A percentile compares a stretch with the other conserved stretches of the same genome.
Conservation (phyloP, 2,888 invertebrate species). For the Gerris lacustris region DNA sequence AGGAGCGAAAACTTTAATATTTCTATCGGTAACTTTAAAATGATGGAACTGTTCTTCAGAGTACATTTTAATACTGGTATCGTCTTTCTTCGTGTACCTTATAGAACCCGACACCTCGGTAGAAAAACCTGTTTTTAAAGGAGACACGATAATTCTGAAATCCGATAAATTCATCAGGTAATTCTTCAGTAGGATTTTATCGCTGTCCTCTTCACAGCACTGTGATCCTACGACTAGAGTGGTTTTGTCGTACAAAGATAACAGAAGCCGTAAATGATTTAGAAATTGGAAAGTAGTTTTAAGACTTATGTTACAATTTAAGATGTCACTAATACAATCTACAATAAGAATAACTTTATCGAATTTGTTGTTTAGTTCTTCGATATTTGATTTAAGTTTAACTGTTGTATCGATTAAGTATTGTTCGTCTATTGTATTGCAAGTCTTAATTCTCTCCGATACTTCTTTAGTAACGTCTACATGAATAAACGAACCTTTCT, state of each 20-base stretch:
- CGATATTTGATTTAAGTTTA: not conserved
- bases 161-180: constrained; percentile 19
- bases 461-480: not conserved
- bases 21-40: constrained; percentile 24
- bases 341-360: not conserved
- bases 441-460: not conserved
- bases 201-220: constrained; percentile 17
- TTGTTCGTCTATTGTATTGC: not conserved
- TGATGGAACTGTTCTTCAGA: constrained; percentile 13
- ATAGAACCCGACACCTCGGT: constrained; percentile 22
- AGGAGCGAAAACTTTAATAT: constrained; percentile 23
- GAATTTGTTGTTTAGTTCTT: not conserved
- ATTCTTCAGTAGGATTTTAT: constrained; percentile 19
- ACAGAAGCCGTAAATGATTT: not conserved
- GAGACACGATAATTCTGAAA: constrained; percentile 16
- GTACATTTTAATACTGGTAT: not conserved
- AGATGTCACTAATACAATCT: not conserved
- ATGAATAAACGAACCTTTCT: not conserved
- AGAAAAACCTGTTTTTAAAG: constrained; percentile 24
- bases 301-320: not conserved
- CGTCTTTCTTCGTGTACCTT: constrained; percentile 18
- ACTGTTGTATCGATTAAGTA: not conserved
- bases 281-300: not conserved
- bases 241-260: not conserved
- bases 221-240: constrained; percentile 21